Conservation (phyloP, 1,140 invertebrate species). For the Hylaeus volcanicus region DNA sequence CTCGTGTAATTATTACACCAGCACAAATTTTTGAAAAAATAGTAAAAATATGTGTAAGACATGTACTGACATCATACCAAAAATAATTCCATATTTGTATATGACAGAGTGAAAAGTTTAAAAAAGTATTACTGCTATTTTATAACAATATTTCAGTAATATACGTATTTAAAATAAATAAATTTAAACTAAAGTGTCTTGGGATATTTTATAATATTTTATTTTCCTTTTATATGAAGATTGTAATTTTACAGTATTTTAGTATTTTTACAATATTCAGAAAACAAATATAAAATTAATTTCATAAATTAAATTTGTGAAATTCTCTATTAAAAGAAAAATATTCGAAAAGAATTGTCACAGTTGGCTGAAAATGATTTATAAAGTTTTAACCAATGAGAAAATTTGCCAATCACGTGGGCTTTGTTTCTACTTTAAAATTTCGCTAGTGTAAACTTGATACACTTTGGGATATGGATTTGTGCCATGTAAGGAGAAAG, state of each 20-base stretch:
- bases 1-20: background rate
- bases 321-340: background rate
- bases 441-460: conserved; percentile 30
- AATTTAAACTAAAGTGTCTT: background rate
- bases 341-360: conserved; percentile 23
- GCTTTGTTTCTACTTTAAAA: conserved; percentile 11
- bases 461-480: too few species aligned
- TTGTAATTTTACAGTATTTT: too few species aligned
- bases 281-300: too few species aligned
- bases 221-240: too few species aligned
- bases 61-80: background rate
- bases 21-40: background rate
- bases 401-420: conserved; percentile 23
- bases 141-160: conserved; percentile 6
- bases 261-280: too few species aligned
- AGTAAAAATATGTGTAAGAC: background rate
- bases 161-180: conserved; percentile 26
- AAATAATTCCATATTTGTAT: conserved; percentile 17
- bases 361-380: conserved; percentile 2
- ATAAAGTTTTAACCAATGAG: conserved; percentile 14
- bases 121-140: background rate
- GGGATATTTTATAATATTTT: background rate
- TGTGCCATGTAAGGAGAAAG: too few species aligned
- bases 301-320: background rate
- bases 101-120: background rate